These are phyloP conservation scores for Leptocoma aspasia DNA, from an alignment of 2,113 vertebrate genomes.

Conservation along the genomic window DNA sequence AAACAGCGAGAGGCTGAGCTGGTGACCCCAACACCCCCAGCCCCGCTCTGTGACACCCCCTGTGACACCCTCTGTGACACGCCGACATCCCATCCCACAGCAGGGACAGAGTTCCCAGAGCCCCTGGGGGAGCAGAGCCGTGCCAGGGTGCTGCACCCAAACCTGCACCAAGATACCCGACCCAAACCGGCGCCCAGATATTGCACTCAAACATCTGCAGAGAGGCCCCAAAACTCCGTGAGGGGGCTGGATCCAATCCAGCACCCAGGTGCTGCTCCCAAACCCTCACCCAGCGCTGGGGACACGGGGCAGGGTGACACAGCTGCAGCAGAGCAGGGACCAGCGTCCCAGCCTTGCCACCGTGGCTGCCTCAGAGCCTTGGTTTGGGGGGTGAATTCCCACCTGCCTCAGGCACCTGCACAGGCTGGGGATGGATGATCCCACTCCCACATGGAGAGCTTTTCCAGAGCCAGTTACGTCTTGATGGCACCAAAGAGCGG, in stretches of 20 bases:
- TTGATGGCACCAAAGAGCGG: fast-evolving
- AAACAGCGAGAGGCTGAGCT: background rate
- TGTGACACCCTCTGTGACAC: background rate
- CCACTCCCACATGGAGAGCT: background rate
- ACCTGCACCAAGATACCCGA: too few relatives aligned
- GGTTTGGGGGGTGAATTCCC: background rate
- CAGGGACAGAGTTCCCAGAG: background rate
- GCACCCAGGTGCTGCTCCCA: fast-evolving
- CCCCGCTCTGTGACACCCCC: background rate
- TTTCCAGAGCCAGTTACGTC: fast-evolving
- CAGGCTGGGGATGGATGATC: background rate
- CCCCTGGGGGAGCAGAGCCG: background rate
- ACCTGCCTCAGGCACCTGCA: background rate
- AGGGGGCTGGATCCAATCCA: background rate
- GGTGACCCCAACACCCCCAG: background rate
- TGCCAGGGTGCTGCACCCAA: fast-evolving
- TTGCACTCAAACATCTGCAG: background rate
- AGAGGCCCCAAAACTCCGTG: background rate
- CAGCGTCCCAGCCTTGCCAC: fast-evolving
- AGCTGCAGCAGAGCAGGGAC: fast-evolving
- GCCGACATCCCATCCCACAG: fast-evolving
- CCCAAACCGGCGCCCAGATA: background rate
- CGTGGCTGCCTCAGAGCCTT: fast-evolving
- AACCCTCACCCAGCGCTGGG: fast-evolving
- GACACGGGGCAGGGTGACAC: fast-evolving